phyloP scores from a whole-genome alignment of 2,888 invertebrate species.

The Clepsis dumicolana region DNA sequence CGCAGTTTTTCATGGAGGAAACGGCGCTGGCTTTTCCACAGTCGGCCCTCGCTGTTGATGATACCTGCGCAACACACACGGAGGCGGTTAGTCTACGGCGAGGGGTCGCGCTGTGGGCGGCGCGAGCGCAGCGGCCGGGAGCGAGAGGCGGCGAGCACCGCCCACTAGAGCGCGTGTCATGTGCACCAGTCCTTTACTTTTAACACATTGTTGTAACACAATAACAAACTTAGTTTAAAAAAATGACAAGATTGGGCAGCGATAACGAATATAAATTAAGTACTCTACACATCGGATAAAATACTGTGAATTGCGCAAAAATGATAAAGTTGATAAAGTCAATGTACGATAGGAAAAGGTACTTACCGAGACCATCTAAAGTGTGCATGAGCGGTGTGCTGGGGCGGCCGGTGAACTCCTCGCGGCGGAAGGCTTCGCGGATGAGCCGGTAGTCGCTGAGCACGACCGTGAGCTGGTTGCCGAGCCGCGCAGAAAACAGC shows the following conservation, averaged over 20 bases:
- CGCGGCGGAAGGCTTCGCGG: slow-evolving; percentile 93
- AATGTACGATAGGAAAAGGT: slow-evolving; percentile 13
- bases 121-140: slow-evolving; percentile 55
- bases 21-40: slow-evolving; percentile 96
- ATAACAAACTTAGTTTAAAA: background rate
- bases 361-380: slow-evolving; percentile 95
- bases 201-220: background rate
- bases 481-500: slow-evolving; percentile 93
- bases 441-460: slow-evolving; percentile 95
- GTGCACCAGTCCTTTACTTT: slow-evolving; percentile 20
- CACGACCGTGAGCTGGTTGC: slow-evolving; percentile 93
- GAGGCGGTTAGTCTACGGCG: slow-evolving; percentile 45
- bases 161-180: slow-evolving; percentile 56
- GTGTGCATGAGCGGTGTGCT: slow-evolving; percentile 94
- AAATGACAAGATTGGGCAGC: background rate
- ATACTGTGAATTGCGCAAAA: background rate
- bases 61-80: slow-evolving; percentile 88
- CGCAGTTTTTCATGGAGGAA: slow-evolving; percentile 95
- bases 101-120: slow-evolving; percentile 71
- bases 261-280: background rate
- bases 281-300: background rate
- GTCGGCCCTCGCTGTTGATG: slow-evolving; percentile 94
- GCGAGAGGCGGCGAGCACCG: slow-evolving; percentile 62
- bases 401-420: slow-evolving; percentile 95
- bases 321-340: slow-evolving; percentile 6